Base-by-base conservation (phyloP, 2,113 vertebrate genomes). In the Carettochelys insculpta region DNA sequence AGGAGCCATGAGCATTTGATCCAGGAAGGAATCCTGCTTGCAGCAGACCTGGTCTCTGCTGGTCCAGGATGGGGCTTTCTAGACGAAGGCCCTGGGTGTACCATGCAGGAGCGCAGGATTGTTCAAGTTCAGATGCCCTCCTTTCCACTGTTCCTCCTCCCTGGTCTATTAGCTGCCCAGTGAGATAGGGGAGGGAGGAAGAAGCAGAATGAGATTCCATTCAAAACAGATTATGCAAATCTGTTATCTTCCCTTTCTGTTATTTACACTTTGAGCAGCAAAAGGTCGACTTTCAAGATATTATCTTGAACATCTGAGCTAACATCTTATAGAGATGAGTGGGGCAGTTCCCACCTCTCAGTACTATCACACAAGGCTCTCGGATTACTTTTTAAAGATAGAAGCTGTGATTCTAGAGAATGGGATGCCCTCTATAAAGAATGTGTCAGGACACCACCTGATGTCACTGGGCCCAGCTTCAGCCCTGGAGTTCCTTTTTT, bases 181-280 rank as follows among this genome's bases (percentile, higher is more conserved):
- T 75, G 22, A 43, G 71, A 75, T 45, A 11, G 12, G 24, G 11
- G 53, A 3, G 71, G 56, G 11, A 45, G 13, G 51, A 87, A 85
- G 41, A 73, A 89, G 20, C 0, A 0, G 68, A 86, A 75, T 65
- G 25, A 76, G 45, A 53, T 0, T 2, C 9, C 0, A 0, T 51
- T 51, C 14, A 54, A 8, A 6, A 2, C 5, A 53, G 47, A 8
- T 16, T 51, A 53, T 58, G 31, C 38, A 77, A 77, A 71, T 11
- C 10, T 2, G 0, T 51, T 52, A 22, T 41, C 9, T 48, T 83
- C 7, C 13, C 10, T 73, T 75, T 45, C 71, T 17, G 19, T 68
- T 68, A 8, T 38, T 9, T 20, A 38, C 17, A 43, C 13, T 14
- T 75, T 77, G 22, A 53, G 34, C 4, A 61, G 10, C 8, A 31